Conservation (phyloP, 2,888 invertebrate species). For the Microctonus aethiopoides region DNA sequence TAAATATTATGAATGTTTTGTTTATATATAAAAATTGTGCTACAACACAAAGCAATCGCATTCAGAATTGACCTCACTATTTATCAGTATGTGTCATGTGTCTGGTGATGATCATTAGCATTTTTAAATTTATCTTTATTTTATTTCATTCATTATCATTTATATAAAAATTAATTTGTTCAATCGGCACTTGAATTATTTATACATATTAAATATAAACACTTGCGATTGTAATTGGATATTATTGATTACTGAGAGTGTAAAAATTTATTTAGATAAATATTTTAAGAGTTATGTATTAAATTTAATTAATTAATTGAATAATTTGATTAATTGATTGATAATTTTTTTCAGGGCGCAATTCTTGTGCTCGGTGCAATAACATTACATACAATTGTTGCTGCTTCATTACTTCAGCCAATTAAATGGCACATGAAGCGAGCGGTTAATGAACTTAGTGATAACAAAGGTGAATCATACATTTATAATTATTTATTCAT, state of each 20-base stretch:
- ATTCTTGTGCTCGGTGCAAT: constrained; percentile 74
- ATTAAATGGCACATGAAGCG: constrained; percentile 74
- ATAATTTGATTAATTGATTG: constrained; percentile 10
- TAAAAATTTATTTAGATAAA: background rate
- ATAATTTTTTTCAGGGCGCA: constrained; percentile 67
- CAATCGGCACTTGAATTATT: too few relatives aligned
- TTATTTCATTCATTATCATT: background rate
- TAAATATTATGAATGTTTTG: background rate
- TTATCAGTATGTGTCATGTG: background rate
- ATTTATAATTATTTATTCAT: background rate
- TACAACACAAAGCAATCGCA: background rate
- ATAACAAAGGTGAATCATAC: constrained; percentile 43
- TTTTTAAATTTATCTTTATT: background rate
- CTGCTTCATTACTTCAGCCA: constrained; percentile 74
- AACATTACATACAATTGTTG: constrained; percentile 73
- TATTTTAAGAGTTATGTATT: background rate
- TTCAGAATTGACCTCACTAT: background rate
- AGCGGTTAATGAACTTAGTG: constrained; percentile 26
- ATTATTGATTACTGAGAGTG: background rate
- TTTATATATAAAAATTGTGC: background rate
- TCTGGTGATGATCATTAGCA: background rate
- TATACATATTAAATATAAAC: background rate
- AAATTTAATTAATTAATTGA: background rate
- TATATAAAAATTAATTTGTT: background rate
- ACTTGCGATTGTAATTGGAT: background rate